These are phyloP conservation scores for Megaceryle torquata DNA, from an alignment of 2,113 vertebrate species.

Conservation along the genomic window DNA sequence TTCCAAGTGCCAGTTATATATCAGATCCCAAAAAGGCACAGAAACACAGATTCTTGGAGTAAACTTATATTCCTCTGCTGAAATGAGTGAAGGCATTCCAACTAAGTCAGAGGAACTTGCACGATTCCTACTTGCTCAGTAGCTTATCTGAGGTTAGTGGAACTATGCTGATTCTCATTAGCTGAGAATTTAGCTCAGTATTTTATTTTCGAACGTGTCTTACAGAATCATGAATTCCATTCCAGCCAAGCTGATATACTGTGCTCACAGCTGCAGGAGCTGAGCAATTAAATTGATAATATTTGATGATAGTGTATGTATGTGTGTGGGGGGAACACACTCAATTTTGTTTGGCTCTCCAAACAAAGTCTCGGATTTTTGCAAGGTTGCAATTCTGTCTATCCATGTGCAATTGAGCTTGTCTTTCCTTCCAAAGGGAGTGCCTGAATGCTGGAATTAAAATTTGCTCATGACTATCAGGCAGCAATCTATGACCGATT, in stretches of 20 bases:
- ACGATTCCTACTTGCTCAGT: slow-evolving; percentile 29
- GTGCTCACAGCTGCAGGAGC: slow-evolving; percentile 54
- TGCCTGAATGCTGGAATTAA: slow-evolving; percentile 53
- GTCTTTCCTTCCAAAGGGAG: slow-evolving; percentile 61
- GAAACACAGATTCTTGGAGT: slow-evolving; percentile 28
- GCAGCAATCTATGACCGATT: slow-evolving; percentile 52
- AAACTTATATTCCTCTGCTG: slow-evolving; percentile 43
- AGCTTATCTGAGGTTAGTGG: slow-evolving; percentile 55
- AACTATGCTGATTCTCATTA: slow-evolving; percentile 57
- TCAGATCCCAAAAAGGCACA: slow-evolving; percentile 20
- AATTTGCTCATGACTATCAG: slow-evolving; percentile 46
- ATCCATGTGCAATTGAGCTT: slow-evolving; percentile 22
- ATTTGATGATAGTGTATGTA: slow-evolving; percentile 52
- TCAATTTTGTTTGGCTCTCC: slow-evolving; percentile 51
- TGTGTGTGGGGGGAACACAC: slow-evolving; percentile 41
- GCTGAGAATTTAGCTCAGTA: slow-evolving; percentile 30
- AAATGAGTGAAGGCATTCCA: slow-evolving; percentile 52
- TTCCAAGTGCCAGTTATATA: not conserved
- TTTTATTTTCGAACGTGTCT: slow-evolving; percentile 3
- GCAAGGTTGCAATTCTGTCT: slow-evolving; percentile 50
- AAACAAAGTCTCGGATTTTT: slow-evolving; percentile 61
- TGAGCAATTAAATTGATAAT: slow-evolving; percentile 66
- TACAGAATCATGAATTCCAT: slow-evolving; percentile 35
- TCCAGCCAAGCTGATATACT: slow-evolving; percentile 51
- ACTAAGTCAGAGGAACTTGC: slow-evolving; percentile 46